Base-by-base conservation (phyloP, 1,140 invertebrate species). In the Drosophila mayri region DNA sequence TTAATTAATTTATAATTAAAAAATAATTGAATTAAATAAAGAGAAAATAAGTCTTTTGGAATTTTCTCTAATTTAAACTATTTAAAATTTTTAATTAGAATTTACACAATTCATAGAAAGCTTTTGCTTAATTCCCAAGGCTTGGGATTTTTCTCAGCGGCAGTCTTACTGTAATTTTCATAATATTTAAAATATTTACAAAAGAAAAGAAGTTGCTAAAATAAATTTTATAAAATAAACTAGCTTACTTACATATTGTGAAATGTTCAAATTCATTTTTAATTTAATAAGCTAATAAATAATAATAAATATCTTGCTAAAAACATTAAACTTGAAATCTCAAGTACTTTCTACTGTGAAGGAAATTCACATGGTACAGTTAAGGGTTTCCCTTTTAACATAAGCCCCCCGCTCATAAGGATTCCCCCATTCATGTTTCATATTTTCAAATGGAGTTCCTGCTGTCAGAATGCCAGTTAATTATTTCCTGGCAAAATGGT, bases 401-500 rank as follows among this genome's bases (percentile, higher is more conserved):
- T n/a, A 64, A 60, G 18, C 8, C n/a, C 8, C n/a, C 41, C 18
- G 1, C 61, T 10, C n/a, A 28, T 20, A 62, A 18, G 62, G n/a
- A n/a, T 25, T 18, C 14, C 11, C 20, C 28, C 20, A 30, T 16
- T 35, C 16, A 43, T 65, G 38, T 64, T 59, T 61, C 62, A 35
- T 62, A 32, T 60, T 47, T 47, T 61, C 37, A 64, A 64, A 61
- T 62, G 25, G 16, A 65, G 57, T 43, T 62, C 25, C 38, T 65
- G 57, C 55, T 40, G 3, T 38, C 20, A 25, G 38, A n/a, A n/a
- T 65, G 35, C 50, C 43, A 58, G 65, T 72, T 72, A 59, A 72
- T 72, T 72, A 72, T 72, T 71, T 72, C 52, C 52, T 71, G 66
- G 46, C 66, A 66, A 66, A 66, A 49, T 32, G 35, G 20, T 46